Evolutionary conservation across 2,888 invertebrate species (phyloP).

Genomic region (Synanthedon formicaeformis): DNA sequence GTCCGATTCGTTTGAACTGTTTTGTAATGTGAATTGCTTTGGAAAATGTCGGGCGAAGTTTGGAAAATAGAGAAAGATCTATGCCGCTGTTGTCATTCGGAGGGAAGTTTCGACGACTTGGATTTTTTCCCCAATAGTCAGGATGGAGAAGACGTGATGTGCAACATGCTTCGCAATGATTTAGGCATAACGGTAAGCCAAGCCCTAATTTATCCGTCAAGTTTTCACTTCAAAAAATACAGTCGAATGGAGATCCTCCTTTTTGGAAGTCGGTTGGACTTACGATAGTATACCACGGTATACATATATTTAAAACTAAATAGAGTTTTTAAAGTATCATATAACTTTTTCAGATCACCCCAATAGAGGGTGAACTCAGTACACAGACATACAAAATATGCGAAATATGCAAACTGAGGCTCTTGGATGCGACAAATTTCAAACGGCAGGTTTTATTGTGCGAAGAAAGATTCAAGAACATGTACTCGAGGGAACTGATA

Average conservation of each 20-base stretch:
- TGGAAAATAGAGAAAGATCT: conserved; percentile 39
- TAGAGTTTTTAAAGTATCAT: not conserved
- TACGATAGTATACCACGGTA: too few species aligned
- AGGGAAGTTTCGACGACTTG: conserved; percentile 38
- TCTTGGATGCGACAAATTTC: conserved; percentile 35
- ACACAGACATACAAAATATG: conserved; percentile 38
- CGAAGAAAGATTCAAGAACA: conserved; percentile 33
- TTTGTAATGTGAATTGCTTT: conserved; percentile 3
- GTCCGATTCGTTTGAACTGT: too few species aligned
- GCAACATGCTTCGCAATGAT: conserved; percentile 35
- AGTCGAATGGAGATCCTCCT: too few species aligned
- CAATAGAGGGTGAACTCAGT: conserved; percentile 24
- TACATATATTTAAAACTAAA: too few species aligned
- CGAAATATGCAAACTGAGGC: conserved; percentile 24
- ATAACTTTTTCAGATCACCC: conserved; percentile 18
- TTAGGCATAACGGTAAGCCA: conserved; percentile 37
- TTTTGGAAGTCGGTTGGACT: too few species aligned
- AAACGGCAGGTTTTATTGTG: conserved; percentile 33
- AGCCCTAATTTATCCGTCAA: conserved; percentile 13
- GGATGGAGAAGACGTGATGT: conserved; percentile 29
- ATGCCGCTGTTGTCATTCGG: conserved; percentile 50
- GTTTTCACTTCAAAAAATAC: too few species aligned
- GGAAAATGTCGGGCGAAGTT: conserved; percentile 28
- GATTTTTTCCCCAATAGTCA: conserved; percentile 4
- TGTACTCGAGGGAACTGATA: conserved; percentile 23